These are phyloP conservation scores for Steinernema khuongi DNA, from an alignment of 1,140 invertebrate species.

Conservation along the genomic window DNA sequence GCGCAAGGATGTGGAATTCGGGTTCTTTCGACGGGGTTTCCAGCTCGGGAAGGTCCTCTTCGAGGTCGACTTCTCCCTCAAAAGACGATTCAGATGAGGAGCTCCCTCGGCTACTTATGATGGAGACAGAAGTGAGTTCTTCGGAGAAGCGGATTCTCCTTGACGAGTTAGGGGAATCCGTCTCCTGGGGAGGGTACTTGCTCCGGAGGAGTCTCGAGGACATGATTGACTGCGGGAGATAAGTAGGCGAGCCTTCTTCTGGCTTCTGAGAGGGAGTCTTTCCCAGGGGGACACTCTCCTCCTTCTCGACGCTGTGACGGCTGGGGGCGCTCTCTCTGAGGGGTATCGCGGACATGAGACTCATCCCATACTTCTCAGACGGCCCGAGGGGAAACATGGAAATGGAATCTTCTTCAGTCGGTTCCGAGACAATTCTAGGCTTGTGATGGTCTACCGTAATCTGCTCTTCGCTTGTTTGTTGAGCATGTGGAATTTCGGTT, in stretches of 20 bases:
- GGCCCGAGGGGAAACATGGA: neutral
- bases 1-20: neutral
- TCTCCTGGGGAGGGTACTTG: neutral
- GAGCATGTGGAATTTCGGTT: no score
- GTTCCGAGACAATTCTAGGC: neutral
- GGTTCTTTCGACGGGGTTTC: neutral
- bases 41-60: no score
- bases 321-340: no score
- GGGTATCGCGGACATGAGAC: neutral
- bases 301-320: no score
- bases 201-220: neutral
- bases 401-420: neutral
- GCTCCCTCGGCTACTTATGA: constrained; percentile 2
- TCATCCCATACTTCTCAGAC: neutral
- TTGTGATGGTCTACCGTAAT: neutral
- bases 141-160: neutral
- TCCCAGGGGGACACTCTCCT: no score
- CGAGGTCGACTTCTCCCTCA: neutral
- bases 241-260: neutral
- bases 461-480: no score
- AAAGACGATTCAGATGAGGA: neutral
- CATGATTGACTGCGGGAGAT: neutral
- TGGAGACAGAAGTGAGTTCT: neutral
- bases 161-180: neutral
- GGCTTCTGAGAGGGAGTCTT: neutral